Conservation (phyloP, 2,888 invertebrate genomes). For the Subacronicta megacephala region DNA sequence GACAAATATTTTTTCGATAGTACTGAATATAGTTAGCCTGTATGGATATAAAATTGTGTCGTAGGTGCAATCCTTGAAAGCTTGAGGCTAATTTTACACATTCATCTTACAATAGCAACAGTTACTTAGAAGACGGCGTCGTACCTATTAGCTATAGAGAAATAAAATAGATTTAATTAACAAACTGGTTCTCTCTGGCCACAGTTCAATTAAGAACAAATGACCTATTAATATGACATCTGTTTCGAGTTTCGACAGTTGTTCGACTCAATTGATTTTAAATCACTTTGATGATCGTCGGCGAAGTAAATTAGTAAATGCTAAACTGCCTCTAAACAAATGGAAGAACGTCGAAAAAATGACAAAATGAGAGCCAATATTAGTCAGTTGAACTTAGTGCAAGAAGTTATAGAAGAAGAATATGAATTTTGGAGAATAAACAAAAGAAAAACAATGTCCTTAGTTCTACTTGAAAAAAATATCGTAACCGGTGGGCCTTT, state of each 20-base stretch:
- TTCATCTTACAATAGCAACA: constrained; percentile 26
- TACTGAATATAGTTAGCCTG: no score
- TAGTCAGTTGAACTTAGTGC: no score
- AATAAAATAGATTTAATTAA: constrained; percentile 48
- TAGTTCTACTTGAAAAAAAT: no score
- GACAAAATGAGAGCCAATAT: no score
- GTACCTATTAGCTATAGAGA: constrained; percentile 40
- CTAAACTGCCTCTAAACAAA: not conserved
- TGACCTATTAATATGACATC: constrained; percentile 51
- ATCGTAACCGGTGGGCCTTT: constrained; percentile 43
- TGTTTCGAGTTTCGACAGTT: constrained; percentile 15
- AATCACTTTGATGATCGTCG: constrained; percentile 30
- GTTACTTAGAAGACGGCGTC: constrained; percentile 42
- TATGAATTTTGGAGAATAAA: constrained; percentile 17
- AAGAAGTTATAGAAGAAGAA: no score
- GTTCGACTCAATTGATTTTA: constrained; percentile 37
- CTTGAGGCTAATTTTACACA: constrained; percentile 18
- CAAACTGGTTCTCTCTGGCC: constrained; percentile 40
- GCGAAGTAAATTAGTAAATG: no score
- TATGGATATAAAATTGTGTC: no score
- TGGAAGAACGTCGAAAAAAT: no score
- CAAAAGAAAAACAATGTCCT: constrained; percentile 25
- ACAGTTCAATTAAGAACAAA: constrained; percentile 55
- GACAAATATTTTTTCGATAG: no score
- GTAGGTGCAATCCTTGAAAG: not conserved